phyloP scores from a whole-genome alignment of 23 tunicate species.

The Trididemnum clinides region DNA sequence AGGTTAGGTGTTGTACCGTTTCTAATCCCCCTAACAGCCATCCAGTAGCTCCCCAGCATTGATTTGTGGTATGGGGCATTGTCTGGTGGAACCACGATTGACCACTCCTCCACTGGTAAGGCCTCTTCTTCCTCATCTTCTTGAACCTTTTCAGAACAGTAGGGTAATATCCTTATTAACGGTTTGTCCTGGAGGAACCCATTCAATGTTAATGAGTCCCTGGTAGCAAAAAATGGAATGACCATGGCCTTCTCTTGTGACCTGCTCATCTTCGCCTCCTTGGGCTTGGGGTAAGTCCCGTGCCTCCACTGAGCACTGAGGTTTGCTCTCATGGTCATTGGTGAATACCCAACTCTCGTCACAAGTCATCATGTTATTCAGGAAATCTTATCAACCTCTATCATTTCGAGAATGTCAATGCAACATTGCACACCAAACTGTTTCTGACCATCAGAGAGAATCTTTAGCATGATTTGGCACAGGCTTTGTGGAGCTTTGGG shows the following conservation, averaged over 20 bases:
- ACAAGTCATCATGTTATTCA: conserved; percentile 27
- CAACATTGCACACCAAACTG: conserved; percentile 21
- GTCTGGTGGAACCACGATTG: no score
- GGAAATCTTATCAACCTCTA: background rate
- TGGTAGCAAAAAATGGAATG: conserved; percentile 1
- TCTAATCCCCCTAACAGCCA: conserved; percentile 13
- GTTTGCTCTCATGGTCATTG: no score
- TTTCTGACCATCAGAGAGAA: conserved; percentile 13
- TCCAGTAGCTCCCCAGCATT: conserved; percentile 6
- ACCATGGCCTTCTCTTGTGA: conserved; percentile 8
- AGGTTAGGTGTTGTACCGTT: conserved; percentile 7
- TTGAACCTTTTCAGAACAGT: conserved; percentile 9
- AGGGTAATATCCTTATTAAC: conserved; percentile 8
- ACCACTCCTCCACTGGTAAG: conserved; percentile 33
- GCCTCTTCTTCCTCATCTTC: conserved; percentile 20
- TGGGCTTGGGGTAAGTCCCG: conserved; percentile 27
- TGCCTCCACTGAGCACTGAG: conserved; percentile 31
- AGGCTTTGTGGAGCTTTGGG: background rate
- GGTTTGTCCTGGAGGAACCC: conserved; percentile 4
- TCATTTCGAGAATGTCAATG: conserved; percentile 15
- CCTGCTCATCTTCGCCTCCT: conserved; percentile 9
- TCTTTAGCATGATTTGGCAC: conserved; percentile 23
- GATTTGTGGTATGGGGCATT: conserved; percentile 9
- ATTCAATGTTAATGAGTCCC: background rate
- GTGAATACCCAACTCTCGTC: conserved; percentile 26